phyloP scores from a whole-genome alignment of 2,888 invertebrate species.

The Pterostichus niger region DNA sequence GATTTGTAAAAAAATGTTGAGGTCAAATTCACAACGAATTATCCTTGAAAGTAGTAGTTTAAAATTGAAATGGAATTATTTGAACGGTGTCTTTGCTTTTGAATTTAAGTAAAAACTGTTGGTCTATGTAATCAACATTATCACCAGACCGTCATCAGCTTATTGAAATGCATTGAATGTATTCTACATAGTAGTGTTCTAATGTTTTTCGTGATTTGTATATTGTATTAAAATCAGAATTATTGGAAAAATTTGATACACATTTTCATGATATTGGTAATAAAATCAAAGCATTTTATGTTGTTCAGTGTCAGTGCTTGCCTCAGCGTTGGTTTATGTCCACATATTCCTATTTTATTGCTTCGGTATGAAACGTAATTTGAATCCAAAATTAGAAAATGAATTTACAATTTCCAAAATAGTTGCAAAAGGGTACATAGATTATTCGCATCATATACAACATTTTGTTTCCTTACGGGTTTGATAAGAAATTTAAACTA shows the following conservation, averaged over 20 bases:
- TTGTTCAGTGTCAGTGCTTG: neutral
- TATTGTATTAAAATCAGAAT: neutral
- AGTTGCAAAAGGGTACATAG: neutral
- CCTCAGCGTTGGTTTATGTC: neutral
- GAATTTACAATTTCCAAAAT: neutral
- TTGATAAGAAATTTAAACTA: too few species aligned
- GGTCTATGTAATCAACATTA: neutral
- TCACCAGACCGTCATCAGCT: neutral
- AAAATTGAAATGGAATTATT: too few species aligned
- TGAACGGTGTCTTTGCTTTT: too few species aligned
- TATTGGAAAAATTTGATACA: neutral
- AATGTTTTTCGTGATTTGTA: neutral
- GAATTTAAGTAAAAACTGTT: neutral
- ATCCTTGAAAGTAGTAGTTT: too few species aligned
- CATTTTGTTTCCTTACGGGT: too few species aligned
- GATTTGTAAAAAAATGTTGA: too few species aligned
- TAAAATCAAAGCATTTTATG: constrained; percentile 33
- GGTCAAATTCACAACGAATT: too few species aligned
- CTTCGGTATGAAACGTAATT: constrained; percentile 11
- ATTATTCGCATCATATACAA: neutral
- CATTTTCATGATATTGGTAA: constrained; percentile 4
- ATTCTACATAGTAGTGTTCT: neutral
- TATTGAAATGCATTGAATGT: neutral
- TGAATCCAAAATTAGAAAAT: constrained; percentile 29
- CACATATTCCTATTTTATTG: constrained; percentile 14